Evolutionary conservation across 2,888 invertebrate species (phyloP).

Genomic region (Melitaea athalia): DNA sequence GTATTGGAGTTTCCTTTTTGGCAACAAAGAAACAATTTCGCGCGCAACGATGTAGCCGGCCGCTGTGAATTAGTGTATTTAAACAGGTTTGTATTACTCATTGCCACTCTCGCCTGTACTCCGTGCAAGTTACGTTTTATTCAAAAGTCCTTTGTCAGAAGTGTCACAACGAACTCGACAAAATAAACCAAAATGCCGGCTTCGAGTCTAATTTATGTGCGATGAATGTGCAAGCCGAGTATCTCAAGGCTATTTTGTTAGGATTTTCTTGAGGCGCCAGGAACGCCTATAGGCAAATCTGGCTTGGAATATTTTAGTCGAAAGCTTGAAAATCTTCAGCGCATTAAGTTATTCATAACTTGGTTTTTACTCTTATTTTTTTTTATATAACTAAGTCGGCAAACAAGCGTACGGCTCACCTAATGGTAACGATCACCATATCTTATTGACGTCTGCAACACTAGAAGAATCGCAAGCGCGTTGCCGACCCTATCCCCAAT

Average conservation of each 20-base stretch:
- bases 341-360: background rate
- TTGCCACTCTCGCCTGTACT: constrained; percentile 40
- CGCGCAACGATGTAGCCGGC: constrained; percentile 26
- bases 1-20: constrained; percentile 28
- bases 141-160: constrained; percentile 48
- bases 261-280: constrained; percentile 33
- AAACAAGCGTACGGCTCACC: too few relatives aligned
- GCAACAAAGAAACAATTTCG: constrained; percentile 39
- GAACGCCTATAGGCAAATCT: constrained; percentile 34
- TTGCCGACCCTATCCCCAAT: too few relatives aligned
- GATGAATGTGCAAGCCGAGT: constrained; percentile 39
- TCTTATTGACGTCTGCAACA: too few relatives aligned
- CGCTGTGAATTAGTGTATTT: constrained; percentile 45
- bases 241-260: constrained; percentile 37
- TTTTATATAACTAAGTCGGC: too few relatives aligned
- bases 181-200: constrained; percentile 45
- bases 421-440: too few relatives aligned
- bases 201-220: constrained; percentile 45
- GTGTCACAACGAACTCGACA: constrained; percentile 40
- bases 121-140: constrained; percentile 44
- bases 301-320: constrained; percentile 38
- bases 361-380: too few relatives aligned
- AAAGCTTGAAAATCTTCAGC: constrained; percentile 10
- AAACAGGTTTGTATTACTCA: constrained; percentile 48
- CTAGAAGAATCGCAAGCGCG: too few relatives aligned